These are phyloP conservation scores for Ophonus ardosiacus DNA, from an alignment of 2,888 invertebrate species.

Conservation along the genomic window DNA sequence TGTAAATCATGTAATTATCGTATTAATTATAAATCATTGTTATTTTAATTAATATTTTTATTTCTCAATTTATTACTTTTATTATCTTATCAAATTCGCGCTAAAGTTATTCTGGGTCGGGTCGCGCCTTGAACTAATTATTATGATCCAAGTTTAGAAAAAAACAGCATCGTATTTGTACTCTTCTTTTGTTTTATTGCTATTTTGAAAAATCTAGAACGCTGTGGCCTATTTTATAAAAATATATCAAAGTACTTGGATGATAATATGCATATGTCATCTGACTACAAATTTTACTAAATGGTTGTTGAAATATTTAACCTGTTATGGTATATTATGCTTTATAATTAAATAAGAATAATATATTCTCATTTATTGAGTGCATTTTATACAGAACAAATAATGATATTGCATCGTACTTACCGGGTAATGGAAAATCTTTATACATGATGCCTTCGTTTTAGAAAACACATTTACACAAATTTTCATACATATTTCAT, in stretches of 20 bases:
- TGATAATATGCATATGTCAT: background rate
- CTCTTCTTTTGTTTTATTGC: constrained; percentile 30
- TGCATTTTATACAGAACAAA: too few species aligned
- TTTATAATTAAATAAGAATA: too few species aligned
- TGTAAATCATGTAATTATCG: background rate
- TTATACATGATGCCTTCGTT: too few species aligned
- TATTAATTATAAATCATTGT: constrained; percentile 4
- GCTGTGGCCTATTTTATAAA: constrained; percentile 41
- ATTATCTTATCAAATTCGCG: constrained; percentile 35
- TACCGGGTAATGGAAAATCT: too few species aligned
- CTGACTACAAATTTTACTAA: background rate
- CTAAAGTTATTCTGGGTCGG: constrained; percentile 21
- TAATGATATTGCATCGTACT: too few species aligned
- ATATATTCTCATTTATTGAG: too few species aligned
- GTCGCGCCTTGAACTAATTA: constrained; percentile 42
- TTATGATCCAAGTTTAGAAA: constrained; percentile 37
- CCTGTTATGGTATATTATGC: too few species aligned
- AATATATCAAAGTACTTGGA: constrained; percentile 18
- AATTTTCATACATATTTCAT: too few species aligned
- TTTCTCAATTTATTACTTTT: background rate
- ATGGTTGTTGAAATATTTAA: too few species aligned
- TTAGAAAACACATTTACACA: too few species aligned
- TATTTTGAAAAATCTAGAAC: constrained; percentile 28
- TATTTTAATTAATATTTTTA: constrained; percentile 11
- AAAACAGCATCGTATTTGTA: constrained; percentile 10